A percentile compares a stretch with the other conserved stretches of the same genome.
Conservation (phyloP, 1,140 invertebrate genomes). For the Metaphire vulgaris region DNA sequence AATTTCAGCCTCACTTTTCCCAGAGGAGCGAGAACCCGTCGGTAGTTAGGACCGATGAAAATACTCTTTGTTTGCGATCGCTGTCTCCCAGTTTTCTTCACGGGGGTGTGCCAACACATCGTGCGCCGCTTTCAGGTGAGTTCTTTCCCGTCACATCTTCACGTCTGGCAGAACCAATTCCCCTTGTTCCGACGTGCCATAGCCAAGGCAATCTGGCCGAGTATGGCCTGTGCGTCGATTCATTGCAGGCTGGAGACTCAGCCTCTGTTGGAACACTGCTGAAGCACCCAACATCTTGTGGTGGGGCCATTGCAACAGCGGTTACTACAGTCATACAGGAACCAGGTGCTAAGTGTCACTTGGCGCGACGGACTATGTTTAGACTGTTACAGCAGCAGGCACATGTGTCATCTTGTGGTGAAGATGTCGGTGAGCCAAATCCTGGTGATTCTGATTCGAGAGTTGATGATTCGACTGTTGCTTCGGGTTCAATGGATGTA, state of each 20-base stretch:
- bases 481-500: not conserved
- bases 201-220: conserved; percentile 9
- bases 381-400: not conserved
- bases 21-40: not conserved
- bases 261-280: not conserved
- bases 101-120: not conserved
- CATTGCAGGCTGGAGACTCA: not conserved
- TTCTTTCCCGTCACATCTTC: not conserved
- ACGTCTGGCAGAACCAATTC: not conserved
- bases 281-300: not conserved
- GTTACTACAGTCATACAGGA: not conserved
- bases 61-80: too few relatives aligned
- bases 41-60: not conserved
- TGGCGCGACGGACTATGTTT: not conserved
- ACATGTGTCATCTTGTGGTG: not conserved
- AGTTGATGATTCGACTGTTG: not conserved
- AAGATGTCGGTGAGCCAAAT: not conserved
- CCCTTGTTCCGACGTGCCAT: conserved; percentile 3
- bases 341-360: too few relatives aligned
- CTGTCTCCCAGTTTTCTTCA: not conserved
- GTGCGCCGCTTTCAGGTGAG: not conserved
- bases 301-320: not conserved
- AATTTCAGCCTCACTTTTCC: not conserved
- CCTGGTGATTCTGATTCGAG: not conserved
- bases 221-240: not conserved